Evolutionary conservation across 2,888 invertebrate species (phyloP).

Genomic region (Polymixis lichenea): DNA sequence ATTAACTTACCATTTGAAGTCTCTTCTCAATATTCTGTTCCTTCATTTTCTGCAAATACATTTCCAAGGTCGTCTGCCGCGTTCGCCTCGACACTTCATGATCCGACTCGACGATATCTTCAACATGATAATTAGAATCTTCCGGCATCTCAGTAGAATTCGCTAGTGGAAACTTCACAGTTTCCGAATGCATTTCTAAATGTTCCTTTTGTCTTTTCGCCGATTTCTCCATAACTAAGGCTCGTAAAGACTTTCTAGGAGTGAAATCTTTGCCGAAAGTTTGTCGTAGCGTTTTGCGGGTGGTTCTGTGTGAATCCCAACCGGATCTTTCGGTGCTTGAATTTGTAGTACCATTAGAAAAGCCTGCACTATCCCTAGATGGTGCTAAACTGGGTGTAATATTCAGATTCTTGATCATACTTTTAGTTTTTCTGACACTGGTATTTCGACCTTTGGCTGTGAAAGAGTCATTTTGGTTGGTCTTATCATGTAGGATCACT

Average conservation of each 20-base stretch:
- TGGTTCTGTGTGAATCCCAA: slow-evolving; percentile 87
- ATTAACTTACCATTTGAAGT: slow-evolving; percentile 77
- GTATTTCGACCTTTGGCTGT: slow-evolving; percentile 72
- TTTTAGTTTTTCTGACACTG: slow-evolving; percentile 76
- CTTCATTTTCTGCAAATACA: slow-evolving; percentile 77
- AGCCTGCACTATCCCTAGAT: slow-evolving; percentile 73
- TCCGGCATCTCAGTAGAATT: slow-evolving; percentile 74
- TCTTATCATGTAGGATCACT: slow-evolving; percentile 72
- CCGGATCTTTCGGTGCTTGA: slow-evolving; percentile 84
- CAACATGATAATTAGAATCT: slow-evolving; percentile 58
- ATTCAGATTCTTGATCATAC: slow-evolving; percentile 69
- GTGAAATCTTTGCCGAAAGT: slow-evolving; percentile 85
- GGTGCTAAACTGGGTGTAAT: slow-evolving; percentile 75
- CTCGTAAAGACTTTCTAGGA: slow-evolving; percentile 82
- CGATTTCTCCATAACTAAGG: slow-evolving; percentile 85
- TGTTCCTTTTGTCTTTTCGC: slow-evolving; percentile 78
- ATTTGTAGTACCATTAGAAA: slow-evolving; percentile 76
- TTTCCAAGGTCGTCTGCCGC: slow-evolving; percentile 74
- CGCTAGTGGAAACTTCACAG: slow-evolving; percentile 70
- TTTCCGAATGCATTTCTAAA: slow-evolving; percentile 69
- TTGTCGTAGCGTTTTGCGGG: slow-evolving; percentile 83
- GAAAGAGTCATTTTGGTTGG: slow-evolving; percentile 73
- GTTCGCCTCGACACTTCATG: slow-evolving; percentile 75
- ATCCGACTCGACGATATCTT: slow-evolving; percentile 64
- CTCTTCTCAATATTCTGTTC: slow-evolving; percentile 74